Evolutionary conservation across 2,113 vertebrate genomes (phyloP).

Genomic region (Anseranas semipalmata): DNA sequence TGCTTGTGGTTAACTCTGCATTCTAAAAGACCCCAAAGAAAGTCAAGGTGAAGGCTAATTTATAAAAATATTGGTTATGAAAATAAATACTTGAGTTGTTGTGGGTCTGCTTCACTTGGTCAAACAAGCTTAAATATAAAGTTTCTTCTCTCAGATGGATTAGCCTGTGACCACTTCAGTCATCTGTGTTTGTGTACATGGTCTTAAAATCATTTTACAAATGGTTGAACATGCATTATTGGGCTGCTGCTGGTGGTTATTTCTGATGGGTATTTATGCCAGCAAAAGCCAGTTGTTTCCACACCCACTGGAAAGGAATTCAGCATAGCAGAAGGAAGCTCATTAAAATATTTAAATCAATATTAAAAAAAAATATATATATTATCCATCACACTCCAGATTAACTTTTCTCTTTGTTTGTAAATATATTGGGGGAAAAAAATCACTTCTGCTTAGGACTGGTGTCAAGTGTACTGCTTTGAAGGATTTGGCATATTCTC

Average conservation of each 20-base stretch:
- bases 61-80: neutral
- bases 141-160: neutral
- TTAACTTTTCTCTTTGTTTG: neutral
- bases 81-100: neutral
- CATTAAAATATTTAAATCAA: neutral
- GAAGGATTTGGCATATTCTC: slow-evolving; percentile 54
- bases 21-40: neutral
- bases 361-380: neutral
- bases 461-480: slow-evolving; percentile 15
- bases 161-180: neutral
- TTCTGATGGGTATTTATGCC: neutral
- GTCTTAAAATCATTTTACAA: neutral
- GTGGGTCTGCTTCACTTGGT: neutral
- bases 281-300: neutral
- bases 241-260: neutral
- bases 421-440: neutral
- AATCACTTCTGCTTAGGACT: neutral
- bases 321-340: neutral
- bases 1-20: neutral
- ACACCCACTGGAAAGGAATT: neutral
- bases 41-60: neutral
- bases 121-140: neutral
- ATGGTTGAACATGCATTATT: neutral
- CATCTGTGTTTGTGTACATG: neutral
- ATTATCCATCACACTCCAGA: neutral